phyloP scores from a whole-genome alignment of 2,797 vertebrate genomes.

The Crenichthys baileyi region DNA sequence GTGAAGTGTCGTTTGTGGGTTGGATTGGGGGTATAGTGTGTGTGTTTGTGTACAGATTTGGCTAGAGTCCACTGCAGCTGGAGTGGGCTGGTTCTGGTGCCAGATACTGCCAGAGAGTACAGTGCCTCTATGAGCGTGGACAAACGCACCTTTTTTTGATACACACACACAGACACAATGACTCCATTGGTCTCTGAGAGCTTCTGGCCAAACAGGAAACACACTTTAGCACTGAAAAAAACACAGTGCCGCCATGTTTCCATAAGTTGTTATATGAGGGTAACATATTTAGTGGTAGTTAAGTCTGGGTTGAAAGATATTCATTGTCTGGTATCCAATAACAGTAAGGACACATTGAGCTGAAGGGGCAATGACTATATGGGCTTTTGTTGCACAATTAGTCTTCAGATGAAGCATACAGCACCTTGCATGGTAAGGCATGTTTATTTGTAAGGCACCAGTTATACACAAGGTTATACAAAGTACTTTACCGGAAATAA shows the following conservation, averaged over 20 bases:
- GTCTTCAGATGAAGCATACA: neutral
- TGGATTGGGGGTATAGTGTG: slow-evolving; percentile 8
- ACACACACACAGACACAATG: slow-evolving; percentile 17
- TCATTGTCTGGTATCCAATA: neutral
- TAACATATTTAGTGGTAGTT: neutral
- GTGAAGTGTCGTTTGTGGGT: slow-evolving; percentile 35
- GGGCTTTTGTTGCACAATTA: neutral
- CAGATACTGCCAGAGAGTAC: slow-evolving; percentile 74
- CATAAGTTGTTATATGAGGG: neutral
- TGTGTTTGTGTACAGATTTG: slow-evolving; percentile 47
- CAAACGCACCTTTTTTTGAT: slow-evolving; percentile 12
- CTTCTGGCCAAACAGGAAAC: slow-evolving; percentile 7
- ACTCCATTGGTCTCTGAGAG: slow-evolving; percentile 29
- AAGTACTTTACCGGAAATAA: too few relatives aligned
- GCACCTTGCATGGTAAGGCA: too few relatives aligned
- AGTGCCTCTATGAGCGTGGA: slow-evolving; percentile 44
- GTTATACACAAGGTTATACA: too few relatives aligned
- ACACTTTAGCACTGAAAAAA: neutral
- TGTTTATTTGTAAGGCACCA: too few relatives aligned
- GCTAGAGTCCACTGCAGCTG: slow-evolving; percentile 77
- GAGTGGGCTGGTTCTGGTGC: slow-evolving; percentile 67
- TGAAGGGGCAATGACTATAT: neutral
- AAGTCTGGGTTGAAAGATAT: neutral
- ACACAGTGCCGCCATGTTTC: slow-evolving; percentile 1
- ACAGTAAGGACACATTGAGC: neutral